Percentiles rank a stretch among this genome's conserved stretches.
Conservation (phyloP, 2,797 vertebrate genomes). For the Cygnus olor region DNA sequence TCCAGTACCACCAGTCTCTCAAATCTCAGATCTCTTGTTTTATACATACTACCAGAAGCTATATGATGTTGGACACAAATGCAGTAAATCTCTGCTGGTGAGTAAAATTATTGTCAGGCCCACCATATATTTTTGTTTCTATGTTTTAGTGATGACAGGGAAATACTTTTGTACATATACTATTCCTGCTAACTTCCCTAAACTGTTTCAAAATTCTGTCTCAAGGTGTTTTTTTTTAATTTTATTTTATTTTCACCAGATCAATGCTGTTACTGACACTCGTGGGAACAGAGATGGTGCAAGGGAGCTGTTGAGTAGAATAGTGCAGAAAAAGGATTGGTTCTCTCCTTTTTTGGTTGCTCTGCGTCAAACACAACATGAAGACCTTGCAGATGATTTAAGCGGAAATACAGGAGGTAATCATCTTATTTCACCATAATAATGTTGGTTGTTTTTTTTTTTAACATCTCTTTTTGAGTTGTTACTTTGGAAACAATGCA, state of each 20-base stretch:
- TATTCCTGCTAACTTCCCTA: background rate
- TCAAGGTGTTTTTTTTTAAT: background rate
- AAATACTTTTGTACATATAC: background rate
- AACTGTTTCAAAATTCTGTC: background rate
- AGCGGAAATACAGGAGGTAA: constrained; percentile 73
- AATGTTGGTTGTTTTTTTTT: background rate
- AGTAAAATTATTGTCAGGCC: background rate
- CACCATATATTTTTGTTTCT: background rate
- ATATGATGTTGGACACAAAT: background rate
- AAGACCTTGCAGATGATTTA: constrained; percentile 72
- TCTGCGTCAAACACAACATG: constrained; percentile 71
- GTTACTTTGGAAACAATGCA: background rate
- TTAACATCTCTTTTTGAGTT: background rate
- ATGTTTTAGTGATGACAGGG: background rate
- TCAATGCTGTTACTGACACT: constrained; percentile 63
- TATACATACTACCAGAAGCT: background rate
- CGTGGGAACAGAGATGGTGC: constrained; percentile 77
- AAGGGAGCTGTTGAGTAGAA: constrained; percentile 82
- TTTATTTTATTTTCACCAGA: constrained; percentile 73
- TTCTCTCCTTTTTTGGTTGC: constrained; percentile 84
- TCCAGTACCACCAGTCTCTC: background rate
- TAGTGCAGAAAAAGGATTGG: constrained; percentile 87
- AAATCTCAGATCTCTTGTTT: background rate
- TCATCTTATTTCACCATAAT: background rate
- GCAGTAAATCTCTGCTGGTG: background rate